Evolutionary conservation across 2,113 vertebrate species (phyloP).

Genomic region (Rhodinocichla rosea): DNA sequence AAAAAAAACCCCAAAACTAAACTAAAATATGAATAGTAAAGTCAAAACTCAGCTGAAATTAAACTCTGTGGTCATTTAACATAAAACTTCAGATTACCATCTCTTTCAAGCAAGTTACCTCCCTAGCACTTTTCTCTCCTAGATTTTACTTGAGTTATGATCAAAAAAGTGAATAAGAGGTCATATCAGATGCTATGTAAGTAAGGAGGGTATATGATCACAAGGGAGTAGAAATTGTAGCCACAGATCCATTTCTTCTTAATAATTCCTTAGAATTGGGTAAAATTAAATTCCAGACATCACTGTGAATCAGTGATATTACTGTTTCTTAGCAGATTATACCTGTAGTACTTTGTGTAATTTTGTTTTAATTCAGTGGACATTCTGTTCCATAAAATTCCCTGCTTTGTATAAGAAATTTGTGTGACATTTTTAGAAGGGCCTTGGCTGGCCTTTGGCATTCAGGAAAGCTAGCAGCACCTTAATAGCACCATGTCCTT

Average conservation of each 20-base stretch:
- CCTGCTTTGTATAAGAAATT: neutral
- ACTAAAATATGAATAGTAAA: neutral
- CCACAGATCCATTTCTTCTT: neutral
- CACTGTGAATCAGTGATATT: neutral
- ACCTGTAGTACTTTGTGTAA: neutral
- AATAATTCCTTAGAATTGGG: neutral
- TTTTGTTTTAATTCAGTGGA: neutral
- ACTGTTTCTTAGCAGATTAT: neutral
- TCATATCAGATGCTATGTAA: neutral
- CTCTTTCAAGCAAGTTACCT: neutral
- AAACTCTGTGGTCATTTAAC: neutral
- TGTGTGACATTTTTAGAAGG: neutral
- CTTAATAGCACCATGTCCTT: neutral
- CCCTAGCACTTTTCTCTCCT: neutral
- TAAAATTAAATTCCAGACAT: neutral
- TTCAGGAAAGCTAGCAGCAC: neutral
- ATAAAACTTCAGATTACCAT: neutral
- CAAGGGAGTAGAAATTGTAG: neutral
- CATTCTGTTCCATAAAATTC: neutral
- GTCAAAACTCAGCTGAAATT: neutral
- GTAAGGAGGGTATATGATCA: neutral
- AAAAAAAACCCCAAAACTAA: accelerated
- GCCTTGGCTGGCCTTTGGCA: neutral
- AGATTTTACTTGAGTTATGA: neutral
- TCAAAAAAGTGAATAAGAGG: neutral